Evolutionary conservation across 2,113 vertebrate genomes (phyloP).

Genomic region (Microcebus jonahi): DNA sequence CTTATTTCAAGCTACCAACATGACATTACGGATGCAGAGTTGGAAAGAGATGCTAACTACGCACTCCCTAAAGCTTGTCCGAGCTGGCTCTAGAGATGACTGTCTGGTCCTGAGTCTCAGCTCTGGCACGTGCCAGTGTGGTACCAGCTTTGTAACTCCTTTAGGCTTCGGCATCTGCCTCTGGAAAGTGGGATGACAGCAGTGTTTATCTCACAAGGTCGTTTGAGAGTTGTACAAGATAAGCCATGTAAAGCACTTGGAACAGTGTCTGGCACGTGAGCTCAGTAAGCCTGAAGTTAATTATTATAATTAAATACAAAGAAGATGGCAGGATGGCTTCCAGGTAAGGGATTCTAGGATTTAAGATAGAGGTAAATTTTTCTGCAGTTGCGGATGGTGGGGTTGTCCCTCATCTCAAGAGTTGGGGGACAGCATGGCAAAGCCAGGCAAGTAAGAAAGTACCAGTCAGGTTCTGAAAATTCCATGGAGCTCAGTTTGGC

Average conservation of each 20-base stretch:
- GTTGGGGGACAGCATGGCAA: not conserved
- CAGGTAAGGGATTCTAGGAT: not conserved
- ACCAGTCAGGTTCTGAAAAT: not conserved
- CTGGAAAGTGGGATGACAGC: not conserved
- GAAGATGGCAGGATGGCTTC: not conserved
- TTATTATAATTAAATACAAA: slow-evolving; percentile 12
- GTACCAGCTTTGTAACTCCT: not conserved
- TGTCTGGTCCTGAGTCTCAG: not conserved
- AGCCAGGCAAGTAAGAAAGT: not conserved
- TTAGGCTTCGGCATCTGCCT: not conserved
- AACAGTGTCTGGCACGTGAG: not conserved
- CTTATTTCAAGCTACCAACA: not conserved
- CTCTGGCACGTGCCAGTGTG: not conserved
- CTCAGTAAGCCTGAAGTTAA: not conserved
- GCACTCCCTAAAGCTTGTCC: not conserved
- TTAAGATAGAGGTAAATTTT: not conserved
- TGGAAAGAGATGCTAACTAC: not conserved
- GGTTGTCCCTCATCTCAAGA: not conserved
- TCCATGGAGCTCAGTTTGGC: not conserved
- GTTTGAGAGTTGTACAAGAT: not conserved
- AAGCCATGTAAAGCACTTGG: not conserved
- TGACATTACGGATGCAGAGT: not conserved
- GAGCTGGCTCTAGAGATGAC: not conserved
- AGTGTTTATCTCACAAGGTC: not conserved
- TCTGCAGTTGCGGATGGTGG: not conserved